Percentiles rank a stretch among this genome's conserved stretches.
Evolutionary conservation across 2,888 invertebrate genomes (phyloP).

Genomic region (Rugalucina vietnamica): DNA sequence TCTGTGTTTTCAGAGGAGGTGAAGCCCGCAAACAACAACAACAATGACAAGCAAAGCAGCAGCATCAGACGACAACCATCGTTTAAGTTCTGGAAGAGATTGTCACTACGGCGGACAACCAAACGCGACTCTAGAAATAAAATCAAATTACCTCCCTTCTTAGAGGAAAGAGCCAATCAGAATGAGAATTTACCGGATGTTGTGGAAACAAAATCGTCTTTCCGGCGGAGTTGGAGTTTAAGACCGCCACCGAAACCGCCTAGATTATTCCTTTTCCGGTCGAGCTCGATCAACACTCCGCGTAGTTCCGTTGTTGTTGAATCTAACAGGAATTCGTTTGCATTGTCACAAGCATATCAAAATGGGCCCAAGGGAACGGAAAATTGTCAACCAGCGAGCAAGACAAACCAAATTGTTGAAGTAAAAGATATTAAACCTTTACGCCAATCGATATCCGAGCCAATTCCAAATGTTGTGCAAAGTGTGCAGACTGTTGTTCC

Average conservation of each 20-base stretch:
- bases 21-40: slow-evolving; percentile 22
- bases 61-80: slow-evolving; percentile 50
- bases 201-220: slow-evolving; percentile 62
- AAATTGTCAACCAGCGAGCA: not conserved
- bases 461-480: slow-evolving; percentile 35
- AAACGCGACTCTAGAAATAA: slow-evolving; percentile 25
- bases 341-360: slow-evolving; percentile 63
- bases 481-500: not conserved
- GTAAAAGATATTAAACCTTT: slow-evolving; percentile 19
- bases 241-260: slow-evolving; percentile 80
- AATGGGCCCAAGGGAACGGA: slow-evolving; percentile 30
- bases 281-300: slow-evolving; percentile 70
- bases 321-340: slow-evolving; percentile 64
- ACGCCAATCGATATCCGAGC: slow-evolving; percentile 42
- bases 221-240: slow-evolving; percentile 65
- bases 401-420: slow-evolving; percentile 22
- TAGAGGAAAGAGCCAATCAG: slow-evolving; percentile 12
- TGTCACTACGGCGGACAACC: slow-evolving; percentile 61
- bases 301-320: slow-evolving; percentile 66
- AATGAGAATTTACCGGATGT: slow-evolving; percentile 66
- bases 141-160: slow-evolving; percentile 6
- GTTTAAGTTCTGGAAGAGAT: slow-evolving; percentile 75
- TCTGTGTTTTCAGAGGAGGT: slow-evolving; percentile 3
- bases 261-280: slow-evolving; percentile 74
- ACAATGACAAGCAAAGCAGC: slow-evolving; percentile 15